Evolutionary conservation across 2,888 invertebrate species (phyloP), one percentile per base, ranked within the genome.

Genomic region (Pachydiplax longipennis): DNA sequence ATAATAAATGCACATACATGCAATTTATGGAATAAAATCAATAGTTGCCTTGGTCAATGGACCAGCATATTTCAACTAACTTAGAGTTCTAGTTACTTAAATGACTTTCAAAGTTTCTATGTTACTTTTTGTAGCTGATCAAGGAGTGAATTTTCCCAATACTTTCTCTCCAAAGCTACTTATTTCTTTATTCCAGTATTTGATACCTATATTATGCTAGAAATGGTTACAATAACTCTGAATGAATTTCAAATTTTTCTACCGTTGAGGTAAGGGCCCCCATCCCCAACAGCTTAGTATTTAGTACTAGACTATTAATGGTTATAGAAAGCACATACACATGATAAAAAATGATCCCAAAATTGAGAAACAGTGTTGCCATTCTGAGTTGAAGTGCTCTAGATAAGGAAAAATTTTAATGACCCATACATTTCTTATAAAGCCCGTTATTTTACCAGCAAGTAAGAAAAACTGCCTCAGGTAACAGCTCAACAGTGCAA

Each of bases 291-390:
- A 87, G 87, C 87, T 61, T 87, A 87, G 87, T 87, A 87, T 87
- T 61, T 87, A 87, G 87, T 87, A 65, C 87, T 87, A 87, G 87
- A 87, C 87, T 87, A 87, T 87, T 87, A 61, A 87, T 87, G 87
- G 87, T 87, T 87, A 87, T 87, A 87, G 87, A 87, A 87, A 87
- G 87, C 87, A 87, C 87, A 87, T 87, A 87, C 87, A 87, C 61
- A 87, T 87, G 61, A 87, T 87, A 87, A 87, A 87, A 87, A 87
- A 87, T 87, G 61, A 87, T 87, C 87, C 87, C 87, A 87, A 87
- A 87, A 87, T 87, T 87, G 87, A 87, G 87, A 87, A 87, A 73
- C 31, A 65, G 87, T 87, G 87, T 87, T 65, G 87, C 87, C 87
- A 87, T 87, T 87, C 61, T 87, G 87, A 87, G 65, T 87, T 87